These are phyloP conservation scores for Anoplolepis gracilipes DNA, from an alignment of 1,140 invertebrate species.

Conservation along the genomic window DNA sequence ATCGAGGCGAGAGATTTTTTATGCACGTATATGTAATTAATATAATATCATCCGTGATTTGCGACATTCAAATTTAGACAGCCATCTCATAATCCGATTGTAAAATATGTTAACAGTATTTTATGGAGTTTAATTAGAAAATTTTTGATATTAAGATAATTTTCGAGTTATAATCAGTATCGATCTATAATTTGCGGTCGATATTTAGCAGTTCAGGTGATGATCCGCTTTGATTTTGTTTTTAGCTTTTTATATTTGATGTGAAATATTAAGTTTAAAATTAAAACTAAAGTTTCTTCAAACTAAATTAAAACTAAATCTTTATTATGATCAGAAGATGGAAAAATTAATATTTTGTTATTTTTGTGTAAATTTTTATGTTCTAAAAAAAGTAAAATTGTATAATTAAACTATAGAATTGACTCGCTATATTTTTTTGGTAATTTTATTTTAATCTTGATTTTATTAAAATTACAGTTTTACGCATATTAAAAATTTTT, in stretches of 20 bases:
- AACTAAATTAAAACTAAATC: not conserved
- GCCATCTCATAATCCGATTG: not conserved
- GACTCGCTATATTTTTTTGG: not conserved
- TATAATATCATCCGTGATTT: not conserved
- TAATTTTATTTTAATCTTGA: not conserved
- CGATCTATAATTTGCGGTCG: not conserved
- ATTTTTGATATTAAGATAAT: not conserved
- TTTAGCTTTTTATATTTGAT: not conserved
- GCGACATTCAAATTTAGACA: not conserved
- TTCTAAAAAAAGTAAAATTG: not conserved
- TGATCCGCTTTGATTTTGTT: not conserved
- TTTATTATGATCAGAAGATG: not conserved
- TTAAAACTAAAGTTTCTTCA: not conserved
- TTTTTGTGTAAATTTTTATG: not conserved
- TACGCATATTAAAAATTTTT: not conserved
- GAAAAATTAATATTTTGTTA: constrained; percentile 17
- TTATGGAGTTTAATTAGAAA: not conserved
- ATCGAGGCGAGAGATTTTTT: constrained; percentile 13
- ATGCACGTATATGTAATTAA: not conserved
- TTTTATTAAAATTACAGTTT: not conserved
- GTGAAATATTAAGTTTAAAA: not conserved
- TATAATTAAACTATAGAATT: not conserved
- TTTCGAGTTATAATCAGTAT: not conserved
- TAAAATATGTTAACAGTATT: not conserved
- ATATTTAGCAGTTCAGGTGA: not conserved